Conservation (phyloP, 2,888 invertebrate species). For the Tetragonula carbonaria region DNA sequence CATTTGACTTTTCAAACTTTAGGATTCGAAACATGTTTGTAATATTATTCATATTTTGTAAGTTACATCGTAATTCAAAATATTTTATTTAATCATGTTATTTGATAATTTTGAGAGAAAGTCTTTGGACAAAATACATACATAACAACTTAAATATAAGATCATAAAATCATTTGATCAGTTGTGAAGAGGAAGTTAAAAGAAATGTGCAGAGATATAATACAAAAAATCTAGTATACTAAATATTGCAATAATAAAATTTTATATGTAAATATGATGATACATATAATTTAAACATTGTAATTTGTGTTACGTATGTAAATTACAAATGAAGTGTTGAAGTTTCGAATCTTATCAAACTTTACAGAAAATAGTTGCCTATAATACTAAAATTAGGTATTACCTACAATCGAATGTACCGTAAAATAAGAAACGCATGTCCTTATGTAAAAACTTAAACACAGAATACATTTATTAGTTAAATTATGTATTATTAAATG, state of each 20-base stretch:
- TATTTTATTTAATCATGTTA: slow-evolving; percentile 64
- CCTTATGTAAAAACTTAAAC: slow-evolving; percentile 81
- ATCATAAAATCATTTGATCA: slow-evolving; percentile 54
- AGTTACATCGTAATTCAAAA: slow-evolving; percentile 78
- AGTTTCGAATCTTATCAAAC: slow-evolving; percentile 82
- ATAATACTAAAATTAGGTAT: slow-evolving; percentile 79
- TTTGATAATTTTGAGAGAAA: slow-evolving; percentile 50
- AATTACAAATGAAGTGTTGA: slow-evolving; percentile 80
- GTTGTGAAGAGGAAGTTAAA: slow-evolving; percentile 42
- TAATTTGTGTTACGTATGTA: slow-evolving; percentile 78
- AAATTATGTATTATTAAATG: slow-evolving; percentile 84
- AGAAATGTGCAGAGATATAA: slow-evolving; percentile 49
- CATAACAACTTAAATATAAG: slow-evolving; percentile 47
- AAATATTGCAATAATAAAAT: slow-evolving; percentile 65
- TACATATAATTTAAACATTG: slow-evolving; percentile 60
- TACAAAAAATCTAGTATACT: slow-evolving; percentile 52
- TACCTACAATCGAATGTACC: slow-evolving; percentile 81
- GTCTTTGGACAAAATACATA: slow-evolving; percentile 37
- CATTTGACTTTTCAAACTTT: slow-evolving; percentile 75
- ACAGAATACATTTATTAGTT: slow-evolving; percentile 81
- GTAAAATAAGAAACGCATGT: slow-evolving; percentile 81
- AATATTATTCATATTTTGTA: slow-evolving; percentile 77
- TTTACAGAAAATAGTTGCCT: slow-evolving; percentile 82
- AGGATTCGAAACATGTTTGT: slow-evolving; percentile 79
- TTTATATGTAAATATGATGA: slow-evolving; percentile 70